Percentiles rank a stretch among this genome's conserved stretches.
Evolutionary conservation across 2,113 vertebrate species (phyloP).

Genomic region (Nicator chloris): DNA sequence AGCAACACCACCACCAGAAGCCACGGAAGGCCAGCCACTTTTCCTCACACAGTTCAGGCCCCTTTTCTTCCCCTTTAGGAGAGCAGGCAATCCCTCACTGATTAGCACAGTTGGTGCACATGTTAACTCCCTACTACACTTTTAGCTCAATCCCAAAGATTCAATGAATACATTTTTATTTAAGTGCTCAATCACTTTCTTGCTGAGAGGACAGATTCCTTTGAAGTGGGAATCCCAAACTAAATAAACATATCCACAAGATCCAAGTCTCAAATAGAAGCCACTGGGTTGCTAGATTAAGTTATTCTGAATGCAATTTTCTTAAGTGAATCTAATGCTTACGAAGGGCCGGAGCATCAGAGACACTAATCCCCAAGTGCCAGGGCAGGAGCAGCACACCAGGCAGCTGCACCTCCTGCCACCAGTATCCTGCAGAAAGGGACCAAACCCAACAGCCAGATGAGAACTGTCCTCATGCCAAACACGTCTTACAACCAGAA

Average conservation of each 20-base stretch:
- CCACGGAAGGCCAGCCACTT: not conserved
- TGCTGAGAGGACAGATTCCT: constrained; percentile 51
- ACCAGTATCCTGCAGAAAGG: not conserved
- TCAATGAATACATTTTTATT: constrained; percentile 36
- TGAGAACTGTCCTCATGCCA: not conserved
- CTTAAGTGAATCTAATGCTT: constrained; percentile 19
- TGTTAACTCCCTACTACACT: not conserved
- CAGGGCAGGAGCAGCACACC: not conserved
- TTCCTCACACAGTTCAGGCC: not conserved
- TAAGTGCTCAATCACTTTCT: constrained; percentile 31
- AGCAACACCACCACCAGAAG: not conserved
- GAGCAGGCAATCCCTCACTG: not conserved
- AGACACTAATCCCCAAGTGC: not conserved
- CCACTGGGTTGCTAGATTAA: constrained; percentile 9
- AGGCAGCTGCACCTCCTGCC: not conserved
- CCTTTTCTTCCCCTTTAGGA: not conserved
- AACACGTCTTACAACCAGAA: not conserved
- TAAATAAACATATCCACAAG: constrained; percentile 32
- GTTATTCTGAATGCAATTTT: constrained; percentile 27
- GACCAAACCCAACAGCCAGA: not conserved
- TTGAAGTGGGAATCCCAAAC: constrained; percentile 28
- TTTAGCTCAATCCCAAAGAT: constrained; percentile 19
- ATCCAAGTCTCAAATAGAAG: constrained; percentile 29
- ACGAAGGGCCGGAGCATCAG: not conserved
- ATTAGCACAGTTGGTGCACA: not conserved